Conservation (phyloP, 2,888 invertebrate species). For the Thelaira solivaga region DNA sequence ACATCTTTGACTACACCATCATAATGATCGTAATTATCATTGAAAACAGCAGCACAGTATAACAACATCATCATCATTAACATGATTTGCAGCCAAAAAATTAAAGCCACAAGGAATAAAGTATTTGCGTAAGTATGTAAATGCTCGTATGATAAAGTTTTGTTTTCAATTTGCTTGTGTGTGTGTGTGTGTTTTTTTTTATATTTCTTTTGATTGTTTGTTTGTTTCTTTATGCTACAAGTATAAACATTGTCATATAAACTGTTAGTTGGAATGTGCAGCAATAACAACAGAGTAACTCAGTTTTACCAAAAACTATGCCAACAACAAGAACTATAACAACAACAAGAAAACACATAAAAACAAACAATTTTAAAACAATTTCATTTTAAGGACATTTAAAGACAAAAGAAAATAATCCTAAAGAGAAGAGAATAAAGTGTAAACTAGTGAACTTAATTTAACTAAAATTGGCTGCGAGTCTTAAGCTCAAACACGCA, state of each 20-base stretch:
- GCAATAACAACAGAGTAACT: conserved; percentile 3
- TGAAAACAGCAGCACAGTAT: not conserved
- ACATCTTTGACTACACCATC: not conserved
- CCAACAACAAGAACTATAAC: conserved; percentile 1
- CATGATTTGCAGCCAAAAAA: conserved; percentile 30
- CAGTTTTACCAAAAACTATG: conserved; percentile 34
- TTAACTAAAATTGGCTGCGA: conserved; percentile 51
- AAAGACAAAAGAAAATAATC: conserved; percentile 5
- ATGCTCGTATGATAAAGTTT: conserved; percentile 10
- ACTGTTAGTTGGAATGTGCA: not conserved
- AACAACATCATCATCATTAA: conserved; percentile 5
- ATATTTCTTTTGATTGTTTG: not conserved
- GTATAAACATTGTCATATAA: too few species aligned
- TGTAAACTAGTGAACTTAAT: conserved; percentile 38
- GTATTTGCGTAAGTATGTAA: too few species aligned
- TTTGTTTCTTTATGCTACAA: not conserved
- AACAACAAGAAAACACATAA: too few species aligned
- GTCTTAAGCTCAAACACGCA: conserved; percentile 31
- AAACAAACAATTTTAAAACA: conserved; percentile 10
- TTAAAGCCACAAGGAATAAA: conserved; percentile 30
- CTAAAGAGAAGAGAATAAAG: conserved; percentile 9
- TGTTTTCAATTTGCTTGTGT: conserved; percentile 7
- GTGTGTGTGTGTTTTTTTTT: not conserved
- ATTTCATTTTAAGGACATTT: not conserved
- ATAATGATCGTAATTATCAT: conserved; percentile 1